Evolutionary conservation across 2,797 vertebrate species (phyloP).

Genomic region (Siniperca obscura): DNA sequence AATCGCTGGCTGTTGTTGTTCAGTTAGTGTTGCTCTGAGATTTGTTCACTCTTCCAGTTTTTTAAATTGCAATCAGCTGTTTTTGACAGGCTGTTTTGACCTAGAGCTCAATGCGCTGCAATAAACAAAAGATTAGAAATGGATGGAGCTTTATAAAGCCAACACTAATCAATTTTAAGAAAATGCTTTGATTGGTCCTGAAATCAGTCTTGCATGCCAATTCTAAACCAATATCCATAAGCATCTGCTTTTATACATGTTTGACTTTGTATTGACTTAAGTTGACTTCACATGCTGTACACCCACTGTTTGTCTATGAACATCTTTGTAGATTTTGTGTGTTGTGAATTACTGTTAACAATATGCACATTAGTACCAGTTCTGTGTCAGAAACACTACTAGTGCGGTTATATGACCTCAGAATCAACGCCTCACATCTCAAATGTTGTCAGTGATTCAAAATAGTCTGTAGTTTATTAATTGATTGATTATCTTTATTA

Average conservation of each 20-base stretch:
- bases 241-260: not conserved
- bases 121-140: slow-evolving; percentile 26
- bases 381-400: not conserved
- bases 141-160: slow-evolving; percentile 9
- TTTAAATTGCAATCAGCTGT: slow-evolving; percentile 46
- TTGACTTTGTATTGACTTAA: not conserved
- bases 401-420: not conserved
- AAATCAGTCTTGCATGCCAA: not conserved
- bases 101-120: slow-evolving; percentile 18
- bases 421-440: not conserved
- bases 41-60: slow-evolving; percentile 23
- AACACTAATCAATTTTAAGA: slow-evolving; percentile 18
- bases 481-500: slow-evolving; percentile 11
- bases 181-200: not conserved
- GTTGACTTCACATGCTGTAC: not conserved
- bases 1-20: slow-evolving; percentile 13
- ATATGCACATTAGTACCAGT: not conserved
- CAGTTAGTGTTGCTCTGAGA: slow-evolving; percentile 13
- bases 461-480: not conserved
- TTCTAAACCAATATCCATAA: not conserved
- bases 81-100: slow-evolving; percentile 31
- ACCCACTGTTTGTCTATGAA: not conserved
- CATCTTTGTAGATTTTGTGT: not conserved
- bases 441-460: not conserved
- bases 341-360: not conserved